A percentile compares a stretch with the other conserved stretches of the same genome.
phyloP scores from a whole-genome alignment of 2,888 invertebrate genomes.

The Aphidius colemani region DNA sequence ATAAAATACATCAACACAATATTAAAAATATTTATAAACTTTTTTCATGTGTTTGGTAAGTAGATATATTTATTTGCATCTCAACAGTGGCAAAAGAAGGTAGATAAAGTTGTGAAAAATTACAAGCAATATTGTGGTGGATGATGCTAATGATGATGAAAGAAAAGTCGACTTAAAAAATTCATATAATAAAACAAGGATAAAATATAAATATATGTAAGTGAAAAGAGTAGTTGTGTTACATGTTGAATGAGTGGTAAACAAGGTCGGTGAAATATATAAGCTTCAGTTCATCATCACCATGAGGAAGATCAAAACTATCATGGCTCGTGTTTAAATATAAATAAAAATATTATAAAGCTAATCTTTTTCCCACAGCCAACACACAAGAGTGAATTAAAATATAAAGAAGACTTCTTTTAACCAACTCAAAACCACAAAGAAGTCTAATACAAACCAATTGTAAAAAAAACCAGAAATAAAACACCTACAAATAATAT shows the following conservation, averaged over 20 bases:
- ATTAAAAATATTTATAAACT: conserved; percentile 7
- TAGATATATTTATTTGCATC: conserved; percentile 38
- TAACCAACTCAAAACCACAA: background rate
- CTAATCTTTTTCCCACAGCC: conserved; percentile 27
- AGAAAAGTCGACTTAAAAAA: conserved; percentile 5
- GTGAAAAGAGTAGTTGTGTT: conserved; percentile 3
- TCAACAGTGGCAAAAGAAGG: conserved; percentile 24
- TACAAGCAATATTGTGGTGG: conserved; percentile 27
- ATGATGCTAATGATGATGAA: conserved; percentile 45
- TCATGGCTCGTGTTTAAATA: background rate
- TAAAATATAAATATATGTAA: conserved; percentile 22
- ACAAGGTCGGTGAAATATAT: conserved; percentile 41
- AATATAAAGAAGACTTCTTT: background rate
- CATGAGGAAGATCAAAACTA: background rate
- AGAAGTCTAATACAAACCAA: background rate
- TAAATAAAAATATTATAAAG: conserved; percentile 4
- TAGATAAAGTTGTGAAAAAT: conserved; percentile 18
- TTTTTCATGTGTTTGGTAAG: conserved; percentile 2
- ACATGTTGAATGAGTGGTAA: conserved; percentile 37
- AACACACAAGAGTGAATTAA: background rate
- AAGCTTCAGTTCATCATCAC: background rate
- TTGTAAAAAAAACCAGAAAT: background rate
- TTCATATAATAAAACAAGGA: conserved; percentile 24
- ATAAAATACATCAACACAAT: background rate
- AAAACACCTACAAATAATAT: background rate